Evolutionary conservation across 2,113 vertebrate genomes (phyloP), one percentile per base, ranked within the genome.

Genomic region (Oryzias javanicus): DNA sequence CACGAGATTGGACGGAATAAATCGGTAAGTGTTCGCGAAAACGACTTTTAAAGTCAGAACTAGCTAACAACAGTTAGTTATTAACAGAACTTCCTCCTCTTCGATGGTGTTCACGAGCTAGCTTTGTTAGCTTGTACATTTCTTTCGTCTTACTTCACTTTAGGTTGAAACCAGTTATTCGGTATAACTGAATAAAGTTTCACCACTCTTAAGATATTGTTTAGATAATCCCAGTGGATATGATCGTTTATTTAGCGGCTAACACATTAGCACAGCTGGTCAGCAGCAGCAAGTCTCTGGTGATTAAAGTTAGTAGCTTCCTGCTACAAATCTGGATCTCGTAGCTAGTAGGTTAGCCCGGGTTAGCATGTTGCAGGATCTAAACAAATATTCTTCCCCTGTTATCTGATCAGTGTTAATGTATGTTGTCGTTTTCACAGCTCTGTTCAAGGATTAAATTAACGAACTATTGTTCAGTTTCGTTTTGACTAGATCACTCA

Each of bases 291-390:
- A 27, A 44, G 70, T 70, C 65, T 70, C 41, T n/a, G 35, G 42
- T 40, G 73, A 56, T 69, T 70, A 75, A 82, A 84, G 72, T 89
- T 86, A 14, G 49, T 27, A 75, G 77, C 83, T 59, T 65, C 48
- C 67, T 64, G 72, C 64, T 83, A 68, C 25, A 18, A 18, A 49
- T 67, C 44, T 66, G 8, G 57, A 8, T 48, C 6, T 24, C 14
- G 44, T 48, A 69, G 79, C 68, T 61, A 49, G 27, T 47, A 41
- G 2, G 70, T 79, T 78, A 65, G 57, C 72, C 63, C 29, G 14
- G 16, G 8, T 35, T 35, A 35, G 35, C 35, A 12, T 12, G 35
- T 35, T 35, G 29, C 12, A 35, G 10, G 10, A 3, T 35, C 35
- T 35, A 12, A 35, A 10, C 10, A 1, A 35, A 35, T 10, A 35